These are phyloP conservation scores for Ivindomyrus marchei DNA, from an alignment of 2,113 vertebrate species.

Conservation along the genomic window DNA sequence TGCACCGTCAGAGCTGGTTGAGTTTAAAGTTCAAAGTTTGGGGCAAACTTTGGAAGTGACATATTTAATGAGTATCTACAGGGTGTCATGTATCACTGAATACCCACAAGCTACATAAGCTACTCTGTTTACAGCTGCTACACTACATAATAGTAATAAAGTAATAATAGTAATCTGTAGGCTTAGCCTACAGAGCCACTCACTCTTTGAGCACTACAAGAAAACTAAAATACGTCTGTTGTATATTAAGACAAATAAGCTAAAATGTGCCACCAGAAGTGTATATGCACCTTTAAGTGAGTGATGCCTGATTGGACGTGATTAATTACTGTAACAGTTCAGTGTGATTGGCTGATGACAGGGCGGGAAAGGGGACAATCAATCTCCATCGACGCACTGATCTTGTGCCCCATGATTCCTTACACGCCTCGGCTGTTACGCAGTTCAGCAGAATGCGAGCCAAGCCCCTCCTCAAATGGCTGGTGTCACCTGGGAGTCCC, in stretches of 20 bases:
- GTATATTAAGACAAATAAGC: background rate
- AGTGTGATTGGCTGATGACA: background rate
- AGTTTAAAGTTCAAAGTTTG: background rate
- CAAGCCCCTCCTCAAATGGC: background rate
- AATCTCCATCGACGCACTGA: background rate
- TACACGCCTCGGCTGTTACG: background rate
- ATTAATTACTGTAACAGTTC: background rate
- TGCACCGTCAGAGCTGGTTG: background rate
- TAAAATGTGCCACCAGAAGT: background rate
- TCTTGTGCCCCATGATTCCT: background rate
- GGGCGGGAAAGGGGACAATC: background rate
- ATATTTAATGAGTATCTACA: background rate
- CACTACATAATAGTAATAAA: background rate
- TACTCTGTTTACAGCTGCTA: background rate
- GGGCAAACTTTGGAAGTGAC: background rate
- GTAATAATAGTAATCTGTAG: too few species aligned
- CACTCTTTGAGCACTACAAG: background rate
- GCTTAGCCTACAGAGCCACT: background rate
- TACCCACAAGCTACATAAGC: background rate
- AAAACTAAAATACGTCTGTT: background rate
- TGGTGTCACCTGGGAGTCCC: background rate
- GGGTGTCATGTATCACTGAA: background rate
- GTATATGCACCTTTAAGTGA: background rate
- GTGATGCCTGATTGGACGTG: background rate
- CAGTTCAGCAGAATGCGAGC: background rate